Evolutionary conservation across 2,113 vertebrate species (phyloP).

Genomic region (Toxostoma redivivum): DNA sequence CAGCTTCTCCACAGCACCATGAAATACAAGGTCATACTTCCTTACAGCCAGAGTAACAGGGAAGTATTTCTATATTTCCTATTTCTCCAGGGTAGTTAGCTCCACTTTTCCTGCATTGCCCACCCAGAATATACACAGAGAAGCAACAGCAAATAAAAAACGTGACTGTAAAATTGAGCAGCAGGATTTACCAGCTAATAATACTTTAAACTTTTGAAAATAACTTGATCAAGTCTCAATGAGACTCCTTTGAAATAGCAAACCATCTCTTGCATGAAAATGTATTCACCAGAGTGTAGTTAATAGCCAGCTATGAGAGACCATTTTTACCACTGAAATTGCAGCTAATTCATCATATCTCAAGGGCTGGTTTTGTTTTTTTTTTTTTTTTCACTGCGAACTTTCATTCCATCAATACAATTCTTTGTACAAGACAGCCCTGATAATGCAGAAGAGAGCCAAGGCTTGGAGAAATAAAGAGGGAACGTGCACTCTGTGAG

Average conservation of each 20-base stretch:
- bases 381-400: neutral
- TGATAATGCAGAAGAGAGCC: slow-evolving; percentile 20
- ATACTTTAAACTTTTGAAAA: slow-evolving; percentile 61
- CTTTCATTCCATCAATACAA: slow-evolving; percentile 40
- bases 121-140: neutral
- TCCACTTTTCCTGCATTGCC: neutral
- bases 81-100: neutral
- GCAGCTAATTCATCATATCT: slow-evolving; percentile 57
- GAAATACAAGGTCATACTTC: slow-evolving; percentile 28
- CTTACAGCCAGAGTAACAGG: neutral
- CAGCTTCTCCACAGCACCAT: neutral
- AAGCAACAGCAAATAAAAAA: slow-evolving; percentile 30
- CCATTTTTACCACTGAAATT: slow-evolving; percentile 55
- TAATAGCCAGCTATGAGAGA: slow-evolving; percentile 29
- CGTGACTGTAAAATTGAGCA: neutral
- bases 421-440: neutral
- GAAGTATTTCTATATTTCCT: neutral
- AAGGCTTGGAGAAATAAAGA: slow-evolving; percentile 28
- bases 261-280: slow-evolving; percentile 48
- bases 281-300: slow-evolving; percentile 51
- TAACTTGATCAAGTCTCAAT: slow-evolving; percentile 55
- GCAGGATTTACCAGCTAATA: slow-evolving; percentile 28
- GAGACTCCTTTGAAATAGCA: slow-evolving; percentile 44
- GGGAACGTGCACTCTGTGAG: neutral
- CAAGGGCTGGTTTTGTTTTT: neutral